Conservation (phyloP, 2,888 invertebrate genomes). For the Maniola hyperantus region DNA sequence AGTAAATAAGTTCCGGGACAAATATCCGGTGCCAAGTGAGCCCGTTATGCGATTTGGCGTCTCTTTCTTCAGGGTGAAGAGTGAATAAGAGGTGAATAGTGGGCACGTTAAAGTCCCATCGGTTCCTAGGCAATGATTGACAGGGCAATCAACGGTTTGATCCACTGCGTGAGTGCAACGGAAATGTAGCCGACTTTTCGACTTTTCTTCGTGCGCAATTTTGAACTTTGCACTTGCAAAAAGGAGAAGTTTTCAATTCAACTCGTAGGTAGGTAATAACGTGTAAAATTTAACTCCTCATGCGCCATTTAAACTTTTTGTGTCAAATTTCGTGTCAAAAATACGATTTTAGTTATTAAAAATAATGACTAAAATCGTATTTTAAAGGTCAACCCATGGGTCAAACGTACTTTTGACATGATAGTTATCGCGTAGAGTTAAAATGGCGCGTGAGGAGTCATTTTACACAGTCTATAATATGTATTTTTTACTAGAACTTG, state of each 20-base stretch:
- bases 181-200: slow-evolving; percentile 19
- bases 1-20: slow-evolving; percentile 73
- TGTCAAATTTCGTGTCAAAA: no score
- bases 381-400: no score
- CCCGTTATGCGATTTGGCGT: slow-evolving; percentile 43
- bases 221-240: background rate
- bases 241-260: background rate
- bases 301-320: no score
- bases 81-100: slow-evolving; percentile 39
- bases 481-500: no score
- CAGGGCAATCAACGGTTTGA: slow-evolving; percentile 60
- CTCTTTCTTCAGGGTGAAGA: slow-evolving; percentile 46
- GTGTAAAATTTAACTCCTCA: no score
- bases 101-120: slow-evolving; percentile 56
- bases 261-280: background rate
- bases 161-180: slow-evolving; percentile 26
- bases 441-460: no score
- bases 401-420: no score
- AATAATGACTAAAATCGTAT: no score
- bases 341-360: no score
- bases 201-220: slow-evolving; percentile 11
- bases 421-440: no score
- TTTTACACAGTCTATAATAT: no score
- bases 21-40: slow-evolving; percentile 68
- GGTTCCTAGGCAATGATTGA: slow-evolving; percentile 66